Evolutionary conservation across 2,888 invertebrate genomes (phyloP), one percentile per base, ranked within the genome.

Genomic region (Brenthis ino): DNA sequence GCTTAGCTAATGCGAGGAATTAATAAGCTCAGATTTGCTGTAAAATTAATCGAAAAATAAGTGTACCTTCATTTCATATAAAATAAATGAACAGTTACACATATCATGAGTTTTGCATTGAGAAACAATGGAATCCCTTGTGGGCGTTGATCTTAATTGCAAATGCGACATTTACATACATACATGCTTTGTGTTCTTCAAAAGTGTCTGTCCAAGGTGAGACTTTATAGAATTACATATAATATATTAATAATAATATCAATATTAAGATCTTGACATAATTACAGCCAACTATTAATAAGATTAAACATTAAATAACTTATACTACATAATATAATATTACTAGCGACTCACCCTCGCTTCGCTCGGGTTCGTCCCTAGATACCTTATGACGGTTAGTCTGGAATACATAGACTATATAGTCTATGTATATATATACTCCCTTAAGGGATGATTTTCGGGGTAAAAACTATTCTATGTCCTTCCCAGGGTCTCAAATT

Each of bases 141-240:
- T 88, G 89, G 90, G 91, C 83, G 89, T 82, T 74, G 75, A 91
- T 92, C 85, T 87, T 88, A 91, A 91, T 91, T 92, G 92, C 90
- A 91, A 91, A 92, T 91, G 80, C 75, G 81, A 72, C 83, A 91
- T 92, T 92, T 86, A 85, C 91, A 91, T 92, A 89, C 37, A 37
- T 37, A 43, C 83, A 84, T 83, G 88, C 91, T 90, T 90, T 91
- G 90, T 90, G 82, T 85, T 84, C 84, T 87, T 85, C 84, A 88
- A 86, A 85, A 86, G 86, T 82, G 81, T 79, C 81, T 83, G 82
- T 82, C 82, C 86, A 87, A 89, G 89, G 89, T 84, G 77, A 53
- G 53, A 33, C 37, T 54, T 54, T 33, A 63, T 54, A 63, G 60
- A 63, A 54, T 54, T 20, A 63, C 51, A 51, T 43, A 43, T 54